These are phyloP conservation scores for Spilosoma lubricipeda DNA, from an alignment of 2,888 invertebrate genomes.

Conservation along the genomic window DNA sequence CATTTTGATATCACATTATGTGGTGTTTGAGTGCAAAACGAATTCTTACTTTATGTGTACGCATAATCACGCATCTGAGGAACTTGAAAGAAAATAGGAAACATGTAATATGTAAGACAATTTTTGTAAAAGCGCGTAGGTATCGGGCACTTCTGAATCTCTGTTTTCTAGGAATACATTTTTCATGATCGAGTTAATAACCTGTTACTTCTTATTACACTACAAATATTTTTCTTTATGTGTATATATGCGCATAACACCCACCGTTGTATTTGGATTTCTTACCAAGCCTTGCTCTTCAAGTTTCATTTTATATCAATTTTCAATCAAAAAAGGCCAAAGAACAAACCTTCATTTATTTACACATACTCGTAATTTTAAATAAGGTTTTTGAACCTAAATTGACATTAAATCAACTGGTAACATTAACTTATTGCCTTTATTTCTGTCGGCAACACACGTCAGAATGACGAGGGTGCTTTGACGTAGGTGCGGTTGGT, in stretches of 20 bases:
- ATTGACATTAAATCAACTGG: constrained; percentile 23
- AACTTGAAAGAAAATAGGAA: no score
- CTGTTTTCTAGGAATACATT: accelerated
- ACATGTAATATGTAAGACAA: not conserved
- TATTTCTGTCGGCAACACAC: constrained; percentile 40
- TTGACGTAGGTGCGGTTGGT: constrained; percentile 43
- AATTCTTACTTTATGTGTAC: no score
- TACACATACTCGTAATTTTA: not conserved
- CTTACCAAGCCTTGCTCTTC: not conserved
- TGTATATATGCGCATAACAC: not conserved
- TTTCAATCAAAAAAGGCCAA: not conserved
- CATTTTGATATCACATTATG: not conserved
- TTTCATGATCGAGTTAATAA: not conserved
- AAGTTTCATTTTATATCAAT: not conserved
- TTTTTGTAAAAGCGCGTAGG: not conserved
- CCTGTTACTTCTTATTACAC: not conserved
- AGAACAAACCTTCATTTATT: not conserved
- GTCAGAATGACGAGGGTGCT: constrained; percentile 47
- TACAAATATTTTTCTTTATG: not conserved
- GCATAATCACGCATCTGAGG: no score
- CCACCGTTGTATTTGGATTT: not conserved
- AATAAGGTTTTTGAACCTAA: constrained; percentile 14
- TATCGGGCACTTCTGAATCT: not conserved
- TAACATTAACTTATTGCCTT: constrained; percentile 21
- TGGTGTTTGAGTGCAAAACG: not conserved